Percentiles rank a stretch among this genome's conserved stretches.
Evolutionary conservation across 2,113 vertebrate species (phyloP).

Genomic region (Vulpes ferrilata): DNA sequence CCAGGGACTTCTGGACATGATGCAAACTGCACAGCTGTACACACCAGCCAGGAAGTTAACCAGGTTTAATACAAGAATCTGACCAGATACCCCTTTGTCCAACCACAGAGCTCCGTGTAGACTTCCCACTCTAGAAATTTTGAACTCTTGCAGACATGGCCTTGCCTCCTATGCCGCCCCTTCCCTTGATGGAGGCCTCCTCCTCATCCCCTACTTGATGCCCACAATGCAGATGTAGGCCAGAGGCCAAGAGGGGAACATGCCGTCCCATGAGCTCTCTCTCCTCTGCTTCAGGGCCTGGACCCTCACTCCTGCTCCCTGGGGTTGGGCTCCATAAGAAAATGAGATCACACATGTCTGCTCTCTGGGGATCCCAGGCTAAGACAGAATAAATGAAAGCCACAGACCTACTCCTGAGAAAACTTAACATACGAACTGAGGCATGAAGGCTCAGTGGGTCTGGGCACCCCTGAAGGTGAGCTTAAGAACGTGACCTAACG

Average conservation of each 20-base stretch:
- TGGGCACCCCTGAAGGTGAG: neutral
- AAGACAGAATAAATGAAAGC: neutral
- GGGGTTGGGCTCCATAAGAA: neutral
- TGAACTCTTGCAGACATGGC: neutral
- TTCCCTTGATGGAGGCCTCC: neutral
- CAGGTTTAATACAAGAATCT: neutral
- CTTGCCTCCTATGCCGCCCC: neutral
- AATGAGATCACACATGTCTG: neutral
- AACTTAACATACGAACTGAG: neutral
- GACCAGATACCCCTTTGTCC: neutral
- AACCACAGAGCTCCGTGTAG: neutral
- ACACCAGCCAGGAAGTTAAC: neutral
- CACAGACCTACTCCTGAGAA: neutral
- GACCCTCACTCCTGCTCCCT: neutral
- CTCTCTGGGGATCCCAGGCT: neutral
- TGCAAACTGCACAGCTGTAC: neutral
- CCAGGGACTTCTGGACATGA: neutral
- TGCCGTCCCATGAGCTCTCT: neutral
- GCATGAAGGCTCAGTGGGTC: fast-evolving
- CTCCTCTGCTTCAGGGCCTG: fast-evolving
- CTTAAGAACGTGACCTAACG: neutral
- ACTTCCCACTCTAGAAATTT: neutral
- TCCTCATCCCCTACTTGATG: neutral
- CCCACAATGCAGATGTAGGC: neutral
- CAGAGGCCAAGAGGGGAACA: too few relatives aligned